These are phyloP conservation scores for Arctia plantaginis DNA, from an alignment of 2,888 invertebrate genomes.

Conservation along the genomic window DNA sequence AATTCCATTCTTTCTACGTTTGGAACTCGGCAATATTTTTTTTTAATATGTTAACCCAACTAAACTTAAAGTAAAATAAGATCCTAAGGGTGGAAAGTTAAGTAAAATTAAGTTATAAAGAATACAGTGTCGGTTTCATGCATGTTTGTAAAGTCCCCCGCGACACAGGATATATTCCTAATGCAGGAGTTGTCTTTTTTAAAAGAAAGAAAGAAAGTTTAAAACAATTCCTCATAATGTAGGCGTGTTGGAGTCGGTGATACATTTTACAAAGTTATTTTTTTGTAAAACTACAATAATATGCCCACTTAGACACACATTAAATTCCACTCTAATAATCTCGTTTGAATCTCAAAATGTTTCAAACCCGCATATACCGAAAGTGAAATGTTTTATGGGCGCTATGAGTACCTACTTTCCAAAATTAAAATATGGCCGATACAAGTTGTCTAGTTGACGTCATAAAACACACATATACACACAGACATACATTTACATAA, in stretches of 20 bases:
- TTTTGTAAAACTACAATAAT: not conserved
- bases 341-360: not conserved
- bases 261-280: not conserved
- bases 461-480: not conserved
- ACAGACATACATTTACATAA: too few relatives aligned
- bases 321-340: slow-evolving; percentile 10
- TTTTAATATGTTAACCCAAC: too few relatives aligned
- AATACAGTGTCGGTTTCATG: not conserved
- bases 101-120: not conserved
- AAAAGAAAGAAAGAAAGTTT: too few relatives aligned
- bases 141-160: too few relatives aligned
- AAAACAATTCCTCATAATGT: too few relatives aligned
- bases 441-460: slow-evolving; percentile 14
- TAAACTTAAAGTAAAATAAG: too few relatives aligned
- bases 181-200: too few relatives aligned
- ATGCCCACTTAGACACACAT: not conserved
- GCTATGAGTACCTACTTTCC: slow-evolving; percentile 42
- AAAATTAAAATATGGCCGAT: slow-evolving; percentile 20
- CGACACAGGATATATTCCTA: too few relatives aligned
- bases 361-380: slow-evolving; percentile 2
- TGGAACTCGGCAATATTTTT: too few relatives aligned
- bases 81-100: not conserved
- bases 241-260: too few relatives aligned
- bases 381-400: slow-evolving; percentile 22
- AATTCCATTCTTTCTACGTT: too few relatives aligned